Evolutionary conservation across 1,140 invertebrate genomes (phyloP).

Genomic region (Diorhabda carinulata): DNA sequence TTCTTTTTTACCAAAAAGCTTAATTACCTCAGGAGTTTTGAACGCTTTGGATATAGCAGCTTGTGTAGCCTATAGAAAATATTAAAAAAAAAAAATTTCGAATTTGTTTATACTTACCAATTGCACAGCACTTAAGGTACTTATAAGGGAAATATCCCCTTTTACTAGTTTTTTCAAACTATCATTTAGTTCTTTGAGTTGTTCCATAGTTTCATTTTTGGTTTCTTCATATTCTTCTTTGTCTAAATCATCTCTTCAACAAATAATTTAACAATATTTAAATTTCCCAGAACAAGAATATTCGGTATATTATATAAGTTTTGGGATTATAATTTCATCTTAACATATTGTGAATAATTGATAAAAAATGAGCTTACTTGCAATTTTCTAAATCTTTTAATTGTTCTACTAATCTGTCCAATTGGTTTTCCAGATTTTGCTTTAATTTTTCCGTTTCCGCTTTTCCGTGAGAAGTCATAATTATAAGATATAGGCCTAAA

Average conservation of each 20-base stretch:
- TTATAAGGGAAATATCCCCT: slow-evolving; percentile 69
- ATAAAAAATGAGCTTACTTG: slow-evolving; percentile 53
- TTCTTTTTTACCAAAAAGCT: slow-evolving; percentile 72
- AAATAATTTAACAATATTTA: neutral
- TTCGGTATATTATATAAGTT: too few species aligned
- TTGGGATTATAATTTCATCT: too few species aligned
- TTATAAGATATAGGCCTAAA: slow-evolving; percentile 11
- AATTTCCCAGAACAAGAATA: too few species aligned
- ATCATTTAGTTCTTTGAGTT: slow-evolving; percentile 69
- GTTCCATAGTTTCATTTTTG: slow-evolving; percentile 70
- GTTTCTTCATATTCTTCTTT: slow-evolving; percentile 67
- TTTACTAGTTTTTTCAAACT: slow-evolving; percentile 63
- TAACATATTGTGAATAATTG: neutral
- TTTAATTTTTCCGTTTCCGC: slow-evolving; percentile 55
- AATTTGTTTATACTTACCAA: slow-evolving; percentile 37
- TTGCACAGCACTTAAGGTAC: slow-evolving; percentile 48
- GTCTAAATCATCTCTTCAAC: slow-evolving; percentile 60
- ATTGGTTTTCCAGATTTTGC: slow-evolving; percentile 68
- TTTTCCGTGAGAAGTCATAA: slow-evolving; percentile 44
- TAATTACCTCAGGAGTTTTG: slow-evolving; percentile 73
- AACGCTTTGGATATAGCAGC: slow-evolving; percentile 75
- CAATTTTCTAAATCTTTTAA: slow-evolving; percentile 69
- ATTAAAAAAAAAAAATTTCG: neutral
- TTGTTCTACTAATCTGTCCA: slow-evolving; percentile 69
- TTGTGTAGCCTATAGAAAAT: slow-evolving; percentile 61